These are phyloP conservation scores for Terebella lapidaria DNA, from an alignment of 2,888 invertebrate genomes.

Conservation along the genomic window DNA sequence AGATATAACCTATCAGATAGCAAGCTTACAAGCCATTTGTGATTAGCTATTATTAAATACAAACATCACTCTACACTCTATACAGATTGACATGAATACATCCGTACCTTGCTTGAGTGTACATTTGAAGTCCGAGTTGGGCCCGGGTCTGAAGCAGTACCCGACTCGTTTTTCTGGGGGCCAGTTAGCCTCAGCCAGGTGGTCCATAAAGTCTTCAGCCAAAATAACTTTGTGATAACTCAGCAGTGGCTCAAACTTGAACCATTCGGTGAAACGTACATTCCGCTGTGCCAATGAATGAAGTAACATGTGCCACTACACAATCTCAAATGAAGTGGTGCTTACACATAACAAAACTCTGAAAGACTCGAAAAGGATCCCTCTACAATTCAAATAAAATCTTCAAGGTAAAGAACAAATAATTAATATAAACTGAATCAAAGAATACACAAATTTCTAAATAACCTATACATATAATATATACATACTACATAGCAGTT, in stretches of 20 bases:
- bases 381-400: too few relatives aligned
- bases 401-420: background rate
- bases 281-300: constrained; percentile 35
- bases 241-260: constrained; percentile 35
- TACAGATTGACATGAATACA: background rate
- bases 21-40: too few relatives aligned
- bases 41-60: too few relatives aligned
- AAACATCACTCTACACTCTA: background rate
- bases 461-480: too few relatives aligned
- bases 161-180: constrained; percentile 40
- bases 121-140: background rate
- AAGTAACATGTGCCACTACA: background rate
- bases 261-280: constrained; percentile 46
- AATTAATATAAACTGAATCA: too few relatives aligned
- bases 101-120: background rate
- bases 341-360: too few relatives aligned
- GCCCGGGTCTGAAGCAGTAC: constrained; percentile 34
- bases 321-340: too few relatives aligned
- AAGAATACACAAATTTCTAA: too few relatives aligned
- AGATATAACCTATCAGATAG: too few relatives aligned
- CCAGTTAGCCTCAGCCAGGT: constrained; percentile 42
- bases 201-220: constrained; percentile 45
- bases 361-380: too few relatives aligned
- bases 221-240: constrained; percentile 41
- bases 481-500: too few relatives aligned